Conservation (phyloP, 1,140 invertebrate species). For the Bombus pascuorum region DNA sequence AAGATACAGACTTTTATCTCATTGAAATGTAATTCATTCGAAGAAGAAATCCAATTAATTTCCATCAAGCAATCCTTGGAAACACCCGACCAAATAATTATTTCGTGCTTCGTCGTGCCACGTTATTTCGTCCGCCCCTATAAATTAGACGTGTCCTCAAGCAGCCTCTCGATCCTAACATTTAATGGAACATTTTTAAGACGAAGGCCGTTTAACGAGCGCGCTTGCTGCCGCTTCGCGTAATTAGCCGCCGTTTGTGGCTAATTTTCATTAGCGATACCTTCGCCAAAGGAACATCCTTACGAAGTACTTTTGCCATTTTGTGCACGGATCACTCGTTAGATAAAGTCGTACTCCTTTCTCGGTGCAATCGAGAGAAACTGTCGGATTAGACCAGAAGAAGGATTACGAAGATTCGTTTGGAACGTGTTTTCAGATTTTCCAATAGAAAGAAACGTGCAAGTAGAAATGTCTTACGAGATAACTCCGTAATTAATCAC, state of each 20-base stretch:
- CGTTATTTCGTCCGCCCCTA: conserved; percentile 52
- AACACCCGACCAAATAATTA: conserved; percentile 44
- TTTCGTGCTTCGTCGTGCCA: conserved; percentile 37
- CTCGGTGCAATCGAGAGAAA: no score
- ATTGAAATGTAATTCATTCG: no score
- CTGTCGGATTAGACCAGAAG: neutral
- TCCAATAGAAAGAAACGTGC: neutral
- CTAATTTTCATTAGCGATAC: conserved; percentile 65
- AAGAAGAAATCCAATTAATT: neutral
- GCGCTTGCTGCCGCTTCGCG: conserved; percentile 41
- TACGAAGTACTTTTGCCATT: neutral
- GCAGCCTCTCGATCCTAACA: conserved; percentile 9
- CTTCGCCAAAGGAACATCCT: conserved; percentile 6
- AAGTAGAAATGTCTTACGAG: neutral
- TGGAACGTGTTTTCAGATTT: neutral
- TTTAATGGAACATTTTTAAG: conserved; percentile 65
- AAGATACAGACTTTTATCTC: no score
- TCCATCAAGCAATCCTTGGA: conserved; percentile 5
- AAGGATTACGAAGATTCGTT: neutral
- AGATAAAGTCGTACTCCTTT: neutral
- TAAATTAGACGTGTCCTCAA: conserved; percentile 59
- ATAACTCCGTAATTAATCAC: no score
- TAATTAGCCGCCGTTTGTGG: conserved; percentile 53
- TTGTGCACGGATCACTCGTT: neutral
- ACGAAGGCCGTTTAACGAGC: conserved; percentile 51